Evolutionary conservation across 2,797 vertebrate species (phyloP), one percentile per base, ranked within the genome.

Genomic region (Karalla daura): DNA sequence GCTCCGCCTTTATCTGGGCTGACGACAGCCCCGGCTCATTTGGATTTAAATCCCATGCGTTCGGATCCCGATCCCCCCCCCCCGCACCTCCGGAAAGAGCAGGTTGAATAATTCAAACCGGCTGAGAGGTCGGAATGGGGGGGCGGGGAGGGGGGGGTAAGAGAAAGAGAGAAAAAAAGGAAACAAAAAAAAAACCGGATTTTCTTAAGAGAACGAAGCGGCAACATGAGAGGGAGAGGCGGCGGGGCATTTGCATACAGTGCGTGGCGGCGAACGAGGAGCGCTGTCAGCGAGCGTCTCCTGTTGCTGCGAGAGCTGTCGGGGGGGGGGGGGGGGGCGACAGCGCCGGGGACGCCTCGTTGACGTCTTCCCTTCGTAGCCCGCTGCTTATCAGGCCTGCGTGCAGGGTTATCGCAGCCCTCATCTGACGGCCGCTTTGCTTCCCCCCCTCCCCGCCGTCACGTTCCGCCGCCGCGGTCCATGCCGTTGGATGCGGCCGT

Each of bases 341-440:
- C 46, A 51, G 36, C 50, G 49, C 60, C 3, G 14, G 23, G 47
- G 53, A 67, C 23, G 70, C 54, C 40, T 35, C 50, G 28, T 2
- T 63, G 56, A 66, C 37, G 50, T 47, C 41, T 64, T 35, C 36
- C 28, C 8, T 67, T 72, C 53, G 53, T 36, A 18, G 6, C 45
- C 41, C 1, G 6, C 39, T 63, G 55, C 68, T 75, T 59, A 76
- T 81, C 75, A 62, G 66, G 70, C 20, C 49, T 1, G 11, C n/a
- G n/a, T 20, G 15, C 59, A 52, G 24, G 61, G 60, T 77, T 63
- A 80, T 74, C 76, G 58, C 63, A 20, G 8, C 20, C 12, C 1
- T 7, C n/a, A 63, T 58, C 55, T 56, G 41, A 67, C 7, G 30
- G 62, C 52, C 52, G 59, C 24, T 36, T 35, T 46, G n/a, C n/a